Percentiles rank a stretch among this genome's conserved stretches.
Conservation (phyloP, 2,888 invertebrate species). For the Tachina lurida region DNA sequence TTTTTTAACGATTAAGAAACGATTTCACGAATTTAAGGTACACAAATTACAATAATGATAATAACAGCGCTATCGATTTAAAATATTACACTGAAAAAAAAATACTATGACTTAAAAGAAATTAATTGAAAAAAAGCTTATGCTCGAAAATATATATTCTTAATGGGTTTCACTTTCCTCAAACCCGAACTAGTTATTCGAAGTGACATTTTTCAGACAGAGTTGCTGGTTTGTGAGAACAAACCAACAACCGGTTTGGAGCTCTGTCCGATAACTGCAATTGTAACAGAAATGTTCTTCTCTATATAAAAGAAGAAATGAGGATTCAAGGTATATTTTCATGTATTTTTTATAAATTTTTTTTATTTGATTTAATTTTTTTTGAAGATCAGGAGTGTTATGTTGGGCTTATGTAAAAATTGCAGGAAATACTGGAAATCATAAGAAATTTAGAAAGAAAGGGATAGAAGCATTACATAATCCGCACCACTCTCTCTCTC, state of each 20-base stretch:
- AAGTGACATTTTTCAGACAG: slow-evolving; percentile 81
- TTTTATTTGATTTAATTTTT: background rate
- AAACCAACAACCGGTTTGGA: slow-evolving; percentile 79
- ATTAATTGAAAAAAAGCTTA: slow-evolving; percentile 34
- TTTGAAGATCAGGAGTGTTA: slow-evolving; percentile 74
- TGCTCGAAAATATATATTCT: slow-evolving; percentile 55
- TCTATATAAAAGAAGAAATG: slow-evolving; percentile 62
- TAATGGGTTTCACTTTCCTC: slow-evolving; percentile 45
- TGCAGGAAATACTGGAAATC: slow-evolving; percentile 16
- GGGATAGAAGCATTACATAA: slow-evolving; percentile 57
- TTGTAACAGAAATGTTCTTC: slow-evolving; percentile 47
- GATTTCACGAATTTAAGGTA: slow-evolving; percentile 63
- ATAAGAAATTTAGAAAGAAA: slow-evolving; percentile 6
- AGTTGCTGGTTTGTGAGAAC: slow-evolving; percentile 76
- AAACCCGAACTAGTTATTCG: slow-evolving; percentile 9
- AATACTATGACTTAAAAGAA: background rate
- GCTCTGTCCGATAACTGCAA: slow-evolving; percentile 82
- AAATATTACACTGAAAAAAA: slow-evolving; percentile 54
- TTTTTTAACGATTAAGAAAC: slow-evolving; percentile 49
- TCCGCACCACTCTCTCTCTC: background rate
- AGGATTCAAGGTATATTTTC: slow-evolving; percentile 20
- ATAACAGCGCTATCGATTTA: slow-evolving; percentile 45
- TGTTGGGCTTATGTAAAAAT: slow-evolving; percentile 21
- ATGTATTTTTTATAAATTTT: no score
- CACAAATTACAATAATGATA: slow-evolving; percentile 64